phyloP scores from a whole-genome alignment of 2,113 vertebrate genomes.

The Tetrax tetrax region DNA sequence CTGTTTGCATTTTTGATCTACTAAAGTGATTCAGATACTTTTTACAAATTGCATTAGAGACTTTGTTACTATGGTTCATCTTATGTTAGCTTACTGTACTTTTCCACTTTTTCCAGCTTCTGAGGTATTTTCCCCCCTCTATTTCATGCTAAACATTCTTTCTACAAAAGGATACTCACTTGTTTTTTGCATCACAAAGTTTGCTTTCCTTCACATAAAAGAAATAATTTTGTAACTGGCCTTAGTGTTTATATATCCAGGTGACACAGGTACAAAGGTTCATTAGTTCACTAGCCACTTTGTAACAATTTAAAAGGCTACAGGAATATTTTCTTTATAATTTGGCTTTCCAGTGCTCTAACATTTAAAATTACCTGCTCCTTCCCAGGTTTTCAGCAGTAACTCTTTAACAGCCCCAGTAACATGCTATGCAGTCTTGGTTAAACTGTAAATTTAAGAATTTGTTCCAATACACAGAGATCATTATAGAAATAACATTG shows the following conservation, averaged over 20 bases:
- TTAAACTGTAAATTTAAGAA: neutral
- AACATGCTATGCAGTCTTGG: neutral
- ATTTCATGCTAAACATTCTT: neutral
- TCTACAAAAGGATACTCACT: neutral
- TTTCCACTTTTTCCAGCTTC: neutral
- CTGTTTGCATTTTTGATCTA: neutral
- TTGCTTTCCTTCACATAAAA: neutral
- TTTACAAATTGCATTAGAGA: neutral
- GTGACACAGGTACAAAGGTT: neutral
- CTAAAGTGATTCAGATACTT: neutral
- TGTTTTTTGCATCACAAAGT: neutral
- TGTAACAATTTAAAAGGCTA: neutral
- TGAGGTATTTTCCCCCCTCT: neutral
- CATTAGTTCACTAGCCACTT: neutral
- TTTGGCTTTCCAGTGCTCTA: neutral
- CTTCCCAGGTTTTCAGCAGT: neutral
- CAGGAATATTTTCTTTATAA: neutral
- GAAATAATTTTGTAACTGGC: neutral
- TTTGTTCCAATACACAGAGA: neutral
- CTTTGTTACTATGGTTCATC: neutral
- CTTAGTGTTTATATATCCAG: neutral
- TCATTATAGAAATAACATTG: neutral
- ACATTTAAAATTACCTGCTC: neutral
- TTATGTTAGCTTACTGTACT: neutral
- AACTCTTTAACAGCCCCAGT: neutral